phyloP scores from a whole-genome alignment of 2,888 invertebrate species.

The Coelinius sp. region DNA sequence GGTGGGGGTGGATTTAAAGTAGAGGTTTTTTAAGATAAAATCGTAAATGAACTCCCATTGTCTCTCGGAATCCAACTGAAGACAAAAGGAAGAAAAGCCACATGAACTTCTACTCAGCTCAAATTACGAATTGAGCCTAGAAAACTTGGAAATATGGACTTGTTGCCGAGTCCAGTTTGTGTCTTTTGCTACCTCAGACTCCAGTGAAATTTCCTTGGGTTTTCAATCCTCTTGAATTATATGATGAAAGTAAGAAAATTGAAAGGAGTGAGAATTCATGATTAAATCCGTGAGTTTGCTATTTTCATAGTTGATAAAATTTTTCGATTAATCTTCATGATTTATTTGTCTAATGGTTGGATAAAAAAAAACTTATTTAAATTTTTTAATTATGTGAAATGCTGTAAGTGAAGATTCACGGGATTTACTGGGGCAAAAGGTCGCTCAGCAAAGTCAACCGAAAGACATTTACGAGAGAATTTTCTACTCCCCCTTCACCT shows the following conservation, averaged over 20 bases:
- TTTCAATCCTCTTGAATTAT: neutral
- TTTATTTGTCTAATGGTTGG: too few relatives aligned
- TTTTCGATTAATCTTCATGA: neutral
- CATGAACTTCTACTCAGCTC: slow-evolving; percentile 22
- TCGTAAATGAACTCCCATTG: slow-evolving; percentile 24
- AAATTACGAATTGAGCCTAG: slow-evolving; percentile 33
- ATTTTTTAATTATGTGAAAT: too few relatives aligned
- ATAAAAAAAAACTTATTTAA: too few relatives aligned
- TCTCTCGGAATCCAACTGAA: slow-evolving; percentile 2
- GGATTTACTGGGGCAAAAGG: slow-evolving; percentile 23
- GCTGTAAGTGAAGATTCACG: neutral
- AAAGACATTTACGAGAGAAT: slow-evolving; percentile 28
- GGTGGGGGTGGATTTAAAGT: slow-evolving; percentile 11
- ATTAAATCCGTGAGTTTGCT: neutral
- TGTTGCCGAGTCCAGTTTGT: slow-evolving; percentile 21
- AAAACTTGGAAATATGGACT: slow-evolving; percentile 25
- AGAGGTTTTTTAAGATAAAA: slow-evolving; percentile 7
- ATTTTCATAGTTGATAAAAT: neutral
- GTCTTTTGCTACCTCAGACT: neutral
- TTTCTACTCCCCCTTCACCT: neutral
- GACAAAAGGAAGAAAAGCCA: slow-evolving; percentile 22
- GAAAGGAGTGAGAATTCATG: neutral
- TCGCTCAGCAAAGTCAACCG: neutral
- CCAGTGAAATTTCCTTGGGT: neutral
- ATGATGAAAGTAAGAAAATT: neutral